Percentiles rank a stretch among this genome's conserved stretches.
Conservation (phyloP, 2,797 vertebrate species). For the Manis crassicaudata region DNA sequence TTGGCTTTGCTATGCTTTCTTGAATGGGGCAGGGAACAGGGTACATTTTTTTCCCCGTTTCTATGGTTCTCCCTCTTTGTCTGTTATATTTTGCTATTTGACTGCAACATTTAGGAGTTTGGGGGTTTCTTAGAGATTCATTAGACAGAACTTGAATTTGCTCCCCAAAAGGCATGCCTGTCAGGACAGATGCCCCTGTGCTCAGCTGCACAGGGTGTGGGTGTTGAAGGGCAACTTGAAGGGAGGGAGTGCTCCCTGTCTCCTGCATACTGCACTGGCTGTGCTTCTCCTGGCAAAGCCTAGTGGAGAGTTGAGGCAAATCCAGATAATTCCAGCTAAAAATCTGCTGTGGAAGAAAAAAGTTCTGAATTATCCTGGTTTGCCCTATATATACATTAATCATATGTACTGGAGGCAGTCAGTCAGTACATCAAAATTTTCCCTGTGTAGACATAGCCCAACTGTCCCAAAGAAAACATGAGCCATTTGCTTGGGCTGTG, state of each 20-base stretch:
- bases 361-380: slow-evolving; percentile 75
- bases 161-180: slow-evolving; percentile 43
- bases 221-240: slow-evolving; percentile 68
- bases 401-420: slow-evolving; percentile 73
- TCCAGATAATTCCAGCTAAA: slow-evolving; percentile 75
- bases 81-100: slow-evolving; percentile 44
- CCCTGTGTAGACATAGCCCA: slow-evolving; percentile 68
- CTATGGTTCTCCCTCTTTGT: slow-evolving; percentile 35
- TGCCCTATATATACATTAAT: slow-evolving; percentile 80
- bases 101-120: slow-evolving; percentile 53
- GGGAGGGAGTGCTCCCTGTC: slow-evolving; percentile 69
- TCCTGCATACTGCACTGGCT: slow-evolving; percentile 66
- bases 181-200: slow-evolving; percentile 51
- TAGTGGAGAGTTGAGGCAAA: slow-evolving; percentile 75
- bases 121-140: slow-evolving; percentile 25
- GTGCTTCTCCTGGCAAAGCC: slow-evolving; percentile 80
- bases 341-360: slow-evolving; percentile 76
- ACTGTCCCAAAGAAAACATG: slow-evolving; percentile 78
- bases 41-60: not conserved
- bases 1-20: slow-evolving; percentile 44
- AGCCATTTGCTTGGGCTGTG: slow-evolving; percentile 69
- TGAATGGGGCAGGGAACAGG: not conserved
- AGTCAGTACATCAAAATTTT: slow-evolving; percentile 75
- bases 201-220: slow-evolving; percentile 64
- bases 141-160: slow-evolving; percentile 51